Base-by-base conservation (phyloP, 2,888 invertebrate genomes). In the Drosophila merina region DNA sequence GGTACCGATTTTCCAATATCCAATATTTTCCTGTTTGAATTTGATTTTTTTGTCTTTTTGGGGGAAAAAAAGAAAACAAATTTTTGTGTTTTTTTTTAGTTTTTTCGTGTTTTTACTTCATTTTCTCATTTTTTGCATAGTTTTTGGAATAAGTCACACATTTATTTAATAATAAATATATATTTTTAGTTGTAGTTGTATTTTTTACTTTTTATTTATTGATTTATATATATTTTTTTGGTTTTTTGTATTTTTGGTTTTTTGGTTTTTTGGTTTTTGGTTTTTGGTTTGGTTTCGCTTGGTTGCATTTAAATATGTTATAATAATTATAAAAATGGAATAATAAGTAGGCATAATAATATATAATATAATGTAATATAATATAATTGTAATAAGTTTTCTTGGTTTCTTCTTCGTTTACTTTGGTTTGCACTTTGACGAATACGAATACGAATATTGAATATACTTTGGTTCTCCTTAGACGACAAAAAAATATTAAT, bases 301-400 rank as follows among this genome's bases (percentile, higher is more conserved):
- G 42, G 57, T 59, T 72, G 60, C 51, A 33, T 56, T 60, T 71
- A 40, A 71, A 69, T 83, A 83, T 86, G 85, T 83, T 83, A 72
- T 87, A 85, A 88, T 82, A 87, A 88, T 82, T 84, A 85, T 86
- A 86, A 82, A 81, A 88, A 88, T 86, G 82, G 86, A 86, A 85
- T 85, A 85, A 85, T 82, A 82, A 82, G 75, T 82, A 82, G 82
- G 82, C 86, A 79, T 82, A 82, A 82, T 82, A 82, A 85, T 75
- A 75, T 81, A 72, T 82, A 82, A 75, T 81, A 72, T 82, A 82
- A 82, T 85, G 52, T 74, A 85, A 86, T 81, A 81, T 71, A 87
- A 79, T 80, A 75, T 74, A 74, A 77, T 78, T 80, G 73, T 74
- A 74, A 77, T 78, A 76, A 71, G 71, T 63, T 71, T 64, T 50